Percentiles rank a stretch among this genome's conserved stretches.
phyloP scores from a whole-genome alignment of 2,797 vertebrate species.

The Pseudotriccus pelzelni region DNA sequence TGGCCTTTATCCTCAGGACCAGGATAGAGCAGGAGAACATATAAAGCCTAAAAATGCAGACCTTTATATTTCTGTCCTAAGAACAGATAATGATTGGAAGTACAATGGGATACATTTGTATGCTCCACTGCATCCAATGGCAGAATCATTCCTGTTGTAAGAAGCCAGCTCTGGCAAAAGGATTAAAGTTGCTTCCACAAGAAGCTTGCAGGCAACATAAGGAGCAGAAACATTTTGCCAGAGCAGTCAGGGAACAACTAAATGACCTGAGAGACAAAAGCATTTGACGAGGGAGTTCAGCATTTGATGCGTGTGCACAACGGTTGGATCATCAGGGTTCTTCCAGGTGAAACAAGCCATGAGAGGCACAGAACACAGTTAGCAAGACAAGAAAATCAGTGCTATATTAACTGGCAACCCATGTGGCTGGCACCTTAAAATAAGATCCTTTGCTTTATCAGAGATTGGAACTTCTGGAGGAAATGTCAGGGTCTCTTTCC shows the following conservation, averaged over 20 bases:
- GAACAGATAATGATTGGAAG: neutral
- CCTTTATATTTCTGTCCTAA: neutral
- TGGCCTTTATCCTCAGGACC: neutral
- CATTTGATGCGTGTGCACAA: neutral
- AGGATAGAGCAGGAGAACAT: neutral
- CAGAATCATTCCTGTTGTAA: neutral
- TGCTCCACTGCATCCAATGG: neutral
- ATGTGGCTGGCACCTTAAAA: constrained; percentile 83
- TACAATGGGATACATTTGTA: neutral
- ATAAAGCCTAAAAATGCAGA: neutral
- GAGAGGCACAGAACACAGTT: neutral
- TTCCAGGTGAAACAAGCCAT: neutral
- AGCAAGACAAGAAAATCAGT: neutral
- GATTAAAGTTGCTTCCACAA: neutral
- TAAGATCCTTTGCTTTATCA: constrained; percentile 97
- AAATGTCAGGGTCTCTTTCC: constrained; percentile 95
- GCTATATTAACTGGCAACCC: neutral
- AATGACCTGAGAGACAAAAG: neutral
- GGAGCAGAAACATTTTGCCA: neutral
- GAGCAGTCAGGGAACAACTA: neutral
- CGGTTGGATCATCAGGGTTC: neutral
- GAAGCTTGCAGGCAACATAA: neutral
- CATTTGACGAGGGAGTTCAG: neutral
- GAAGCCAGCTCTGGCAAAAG: neutral
- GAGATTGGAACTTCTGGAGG: constrained; percentile 98